Base-by-base conservation (phyloP, 2,113 vertebrate genomes). In the Smithornis capensis region DNA sequence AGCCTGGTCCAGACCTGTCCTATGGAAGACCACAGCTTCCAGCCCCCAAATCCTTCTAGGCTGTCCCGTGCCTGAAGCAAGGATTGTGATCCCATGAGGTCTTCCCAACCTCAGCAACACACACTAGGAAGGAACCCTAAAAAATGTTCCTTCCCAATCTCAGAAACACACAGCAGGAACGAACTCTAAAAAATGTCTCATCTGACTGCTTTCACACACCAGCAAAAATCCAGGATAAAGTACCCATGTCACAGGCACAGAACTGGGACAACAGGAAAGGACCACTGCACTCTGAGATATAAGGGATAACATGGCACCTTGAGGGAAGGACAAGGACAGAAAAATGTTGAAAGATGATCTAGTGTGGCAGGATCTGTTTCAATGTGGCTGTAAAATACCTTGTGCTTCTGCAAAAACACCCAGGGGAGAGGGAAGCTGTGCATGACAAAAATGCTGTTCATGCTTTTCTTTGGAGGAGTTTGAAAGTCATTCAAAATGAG, bases 401-500 rank as follows among this genome's bases (percentile, higher is more conserved):
- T 19, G 29, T 60, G 78, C 80, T 84, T 87, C 59, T 81, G 24
- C 64, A 89, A 89, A 91, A 91, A 53, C 56, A 92, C 83, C 62
- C 89, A 87, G 65, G 77, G 89, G 80, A 95, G 42, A 83, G 53
- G 69, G 89, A 52, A 83, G 73, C 52, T 64, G 38, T 59, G 45
- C 87, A 67, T 33, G 49, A 50, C 81, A 87, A 64, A 84, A 94
- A 75, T 53, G 73, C 40, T 81, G 47, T 4, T 74, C 55, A 21
- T 0, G 7, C 47, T 91, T 73, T 70, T 78, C 78, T 78, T 45
- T 49, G 69, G 60, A 89, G n/a, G 76, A 86, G 56, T 68, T 64
- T 95, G 69, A 95, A 97, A 95, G 93, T 73, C 78, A 73, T 73
- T 87, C 59, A 69, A 44, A 83, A 89, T 5, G 44, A 92, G 33